A percentile compares a stretch with the other conserved stretches of the same genome.
Evolutionary conservation across 2,888 invertebrate species (phyloP).

Genomic region (Limnephilus auricula): DNA sequence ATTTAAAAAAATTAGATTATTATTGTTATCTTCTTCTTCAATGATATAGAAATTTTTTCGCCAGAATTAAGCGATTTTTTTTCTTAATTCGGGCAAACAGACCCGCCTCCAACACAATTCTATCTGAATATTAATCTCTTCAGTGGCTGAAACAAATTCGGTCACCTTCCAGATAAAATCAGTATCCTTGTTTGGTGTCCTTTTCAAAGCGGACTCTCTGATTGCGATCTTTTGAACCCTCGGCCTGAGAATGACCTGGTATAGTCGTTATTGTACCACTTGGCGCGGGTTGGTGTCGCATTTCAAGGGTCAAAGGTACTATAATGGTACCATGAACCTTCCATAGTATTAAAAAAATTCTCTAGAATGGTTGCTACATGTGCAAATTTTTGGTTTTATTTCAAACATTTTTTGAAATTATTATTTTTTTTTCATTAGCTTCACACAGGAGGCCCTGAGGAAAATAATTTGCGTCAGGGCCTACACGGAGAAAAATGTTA

Average conservation of each 20-base stretch:
- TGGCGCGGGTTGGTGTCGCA: neutral
- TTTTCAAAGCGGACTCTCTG: neutral
- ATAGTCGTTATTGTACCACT: neutral
- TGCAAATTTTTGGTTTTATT: too few species aligned
- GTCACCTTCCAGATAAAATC: neutral
- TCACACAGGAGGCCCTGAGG: too few species aligned
- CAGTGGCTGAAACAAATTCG: neutral
- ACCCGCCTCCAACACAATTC: neutral
- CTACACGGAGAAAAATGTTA: too few species aligned
- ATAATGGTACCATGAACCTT: neutral
- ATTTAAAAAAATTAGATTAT: too few species aligned
- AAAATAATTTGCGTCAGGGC: too few species aligned
- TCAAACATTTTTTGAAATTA: too few species aligned
- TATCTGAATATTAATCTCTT: neutral
- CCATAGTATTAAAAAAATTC: neutral
- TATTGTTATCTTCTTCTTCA: too few species aligned
- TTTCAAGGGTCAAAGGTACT: neutral
- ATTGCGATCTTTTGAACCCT: neutral
- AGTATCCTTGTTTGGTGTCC: neutral
- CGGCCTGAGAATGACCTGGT: neutral
- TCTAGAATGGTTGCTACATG: neutral
- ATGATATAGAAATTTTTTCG: too few species aligned
- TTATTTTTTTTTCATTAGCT: too few species aligned
- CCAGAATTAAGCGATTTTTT: neutral
- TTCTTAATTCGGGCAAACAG: neutral